Evolutionary conservation across 1,140 invertebrate genomes (phyloP).

Genomic region (Bilobella aurantiaca): DNA sequence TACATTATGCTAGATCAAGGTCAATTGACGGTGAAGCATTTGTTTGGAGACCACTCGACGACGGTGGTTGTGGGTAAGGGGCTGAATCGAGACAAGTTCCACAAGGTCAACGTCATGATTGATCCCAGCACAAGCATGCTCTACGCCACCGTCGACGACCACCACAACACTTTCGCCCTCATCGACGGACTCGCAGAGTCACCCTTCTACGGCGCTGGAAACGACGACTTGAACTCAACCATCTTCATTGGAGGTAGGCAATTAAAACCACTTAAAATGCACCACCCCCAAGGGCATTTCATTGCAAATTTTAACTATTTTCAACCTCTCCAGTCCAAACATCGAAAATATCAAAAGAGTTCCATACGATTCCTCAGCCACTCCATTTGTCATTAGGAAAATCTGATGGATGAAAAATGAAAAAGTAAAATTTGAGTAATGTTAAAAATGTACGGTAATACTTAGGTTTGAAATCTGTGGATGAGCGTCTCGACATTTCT

Average conservation of each 20-base stretch:
- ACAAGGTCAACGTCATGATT: constrained; percentile 69
- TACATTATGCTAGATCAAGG: constrained; percentile 83
- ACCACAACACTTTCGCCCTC: constrained; percentile 50
- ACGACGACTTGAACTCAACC: constrained; percentile 62
- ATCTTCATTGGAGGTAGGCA: constrained; percentile 77
- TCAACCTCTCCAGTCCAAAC: too few relatives aligned
- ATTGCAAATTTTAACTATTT: too few relatives aligned
- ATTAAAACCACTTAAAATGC: background rate
- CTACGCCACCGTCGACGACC: constrained; percentile 69
- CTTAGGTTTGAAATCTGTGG: constrained; percentile 68
- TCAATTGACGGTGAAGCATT: constrained; percentile 77
- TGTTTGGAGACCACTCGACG: constrained; percentile 72
- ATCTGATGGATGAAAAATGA: too few relatives aligned
- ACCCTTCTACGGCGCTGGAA: constrained; percentile 67
- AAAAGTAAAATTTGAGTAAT: background rate
- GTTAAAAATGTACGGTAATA: too few relatives aligned
- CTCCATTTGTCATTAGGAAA: too few relatives aligned
- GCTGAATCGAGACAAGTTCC: constrained; percentile 78
- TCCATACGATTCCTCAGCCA: too few relatives aligned
- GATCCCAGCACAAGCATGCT: constrained; percentile 69
- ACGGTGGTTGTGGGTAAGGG: constrained; percentile 76
- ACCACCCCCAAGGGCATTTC: background rate
- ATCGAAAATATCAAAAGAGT: too few relatives aligned
- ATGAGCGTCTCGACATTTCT: constrained; percentile 70
- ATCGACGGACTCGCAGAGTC: constrained; percentile 66